Percentiles rank a stretch among this genome's conserved stretches.
phyloP scores from a whole-genome alignment of 2,113 vertebrate genomes.

The Pica pica region DNA sequence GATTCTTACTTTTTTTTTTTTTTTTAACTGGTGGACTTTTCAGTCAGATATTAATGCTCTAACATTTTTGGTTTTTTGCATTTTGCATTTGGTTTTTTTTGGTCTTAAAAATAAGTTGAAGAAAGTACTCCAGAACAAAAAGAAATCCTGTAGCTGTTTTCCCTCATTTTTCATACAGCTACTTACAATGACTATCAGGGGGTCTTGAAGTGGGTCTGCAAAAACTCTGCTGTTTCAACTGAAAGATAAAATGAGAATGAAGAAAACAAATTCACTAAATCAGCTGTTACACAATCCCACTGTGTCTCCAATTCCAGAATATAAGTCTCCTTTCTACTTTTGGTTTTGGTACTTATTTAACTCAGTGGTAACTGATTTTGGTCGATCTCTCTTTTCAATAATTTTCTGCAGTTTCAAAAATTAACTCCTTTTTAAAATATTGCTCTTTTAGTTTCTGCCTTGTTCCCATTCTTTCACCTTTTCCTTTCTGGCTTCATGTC shows the following conservation, averaged over 20 bases:
- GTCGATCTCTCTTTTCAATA: not conserved
- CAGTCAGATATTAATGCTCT: not conserved
- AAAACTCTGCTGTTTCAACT: not conserved
- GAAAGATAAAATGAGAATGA: not conserved
- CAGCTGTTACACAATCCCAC: not conserved
- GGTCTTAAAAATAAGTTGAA: not conserved
- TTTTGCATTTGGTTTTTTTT: not conserved
- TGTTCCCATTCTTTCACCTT: not conserved
- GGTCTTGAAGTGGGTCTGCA: not conserved
- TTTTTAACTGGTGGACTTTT: not conserved
- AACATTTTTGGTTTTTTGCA: not conserved
- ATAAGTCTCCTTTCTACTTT: not conserved
- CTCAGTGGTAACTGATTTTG: not conserved
- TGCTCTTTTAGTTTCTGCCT: not conserved
- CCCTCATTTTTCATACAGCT: not conserved
- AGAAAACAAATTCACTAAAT: not conserved
- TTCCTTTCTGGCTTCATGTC: not conserved
- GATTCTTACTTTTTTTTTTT: not conserved
- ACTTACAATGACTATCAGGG: not conserved
- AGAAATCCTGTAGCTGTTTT: rapidly evolving
- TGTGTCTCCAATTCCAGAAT: not conserved
- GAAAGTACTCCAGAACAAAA: not conserved
- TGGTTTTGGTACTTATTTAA: not conserved
- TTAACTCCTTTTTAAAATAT: not conserved
- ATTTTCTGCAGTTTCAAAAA: not conserved